A percentile compares a stretch with the other conserved stretches of the same genome.
phyloP scores from a whole-genome alignment of 2,888 invertebrate species.

The Eupeodes luniger region DNA sequence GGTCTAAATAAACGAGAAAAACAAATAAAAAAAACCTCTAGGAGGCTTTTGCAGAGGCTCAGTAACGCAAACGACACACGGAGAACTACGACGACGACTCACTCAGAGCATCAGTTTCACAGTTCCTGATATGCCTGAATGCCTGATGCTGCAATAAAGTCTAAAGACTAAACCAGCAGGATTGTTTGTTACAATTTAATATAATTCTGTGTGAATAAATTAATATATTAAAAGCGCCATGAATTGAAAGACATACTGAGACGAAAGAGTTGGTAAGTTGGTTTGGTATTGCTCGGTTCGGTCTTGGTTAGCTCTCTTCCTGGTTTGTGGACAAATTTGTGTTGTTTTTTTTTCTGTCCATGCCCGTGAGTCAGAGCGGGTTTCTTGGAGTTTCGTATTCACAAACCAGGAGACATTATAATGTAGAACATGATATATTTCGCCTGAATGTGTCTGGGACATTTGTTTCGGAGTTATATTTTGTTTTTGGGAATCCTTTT shows the following conservation, averaged over 20 bases:
- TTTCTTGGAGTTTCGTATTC: neutral
- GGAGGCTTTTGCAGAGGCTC: neutral
- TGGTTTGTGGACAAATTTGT: conserved; percentile 3
- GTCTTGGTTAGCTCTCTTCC: neutral
- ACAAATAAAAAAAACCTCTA: neutral
- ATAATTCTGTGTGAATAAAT: conserved; percentile 62
- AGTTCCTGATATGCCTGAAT: conserved; percentile 20
- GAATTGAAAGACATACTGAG: neutral
- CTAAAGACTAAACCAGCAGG: conserved; percentile 5
- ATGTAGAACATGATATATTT: conserved; percentile 7
- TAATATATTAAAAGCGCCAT: conserved; percentile 66
- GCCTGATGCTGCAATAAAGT: neutral
- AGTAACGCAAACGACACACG: no score
- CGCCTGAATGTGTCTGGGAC: conserved; percentile 42
- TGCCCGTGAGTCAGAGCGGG: conserved; percentile 46
- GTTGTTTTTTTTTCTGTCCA: neutral
- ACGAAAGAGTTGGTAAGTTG: neutral
- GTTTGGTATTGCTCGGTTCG: no score
- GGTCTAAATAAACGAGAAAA: neutral
- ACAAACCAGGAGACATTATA: neutral
- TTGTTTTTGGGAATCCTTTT: conserved; percentile 29
- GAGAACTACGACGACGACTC: conserved; percentile 44
- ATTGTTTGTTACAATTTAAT: conserved; percentile 21
- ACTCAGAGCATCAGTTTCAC: conserved; percentile 47
- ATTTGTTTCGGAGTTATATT: neutral